These are phyloP conservation scores for Rhaphigaster nebulosa DNA, from an alignment of 2,888 invertebrate genomes.

Conservation along the genomic window DNA sequence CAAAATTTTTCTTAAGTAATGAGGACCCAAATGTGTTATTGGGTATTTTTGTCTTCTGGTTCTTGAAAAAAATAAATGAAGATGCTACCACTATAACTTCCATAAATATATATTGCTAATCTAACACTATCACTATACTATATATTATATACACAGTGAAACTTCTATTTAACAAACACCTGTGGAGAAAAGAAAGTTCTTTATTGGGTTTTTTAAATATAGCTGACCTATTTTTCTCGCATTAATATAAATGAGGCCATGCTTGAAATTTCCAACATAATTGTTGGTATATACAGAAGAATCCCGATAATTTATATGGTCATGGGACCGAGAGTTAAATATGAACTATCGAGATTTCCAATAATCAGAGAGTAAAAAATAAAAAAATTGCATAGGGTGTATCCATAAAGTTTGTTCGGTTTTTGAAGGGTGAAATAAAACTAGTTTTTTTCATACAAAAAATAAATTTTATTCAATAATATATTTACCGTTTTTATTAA, in stretches of 20 bases:
- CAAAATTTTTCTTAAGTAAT: not conserved
- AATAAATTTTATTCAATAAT: no score
- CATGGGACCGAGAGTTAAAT: no score
- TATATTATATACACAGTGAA: conserved; percentile 7
- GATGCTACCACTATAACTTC: not conserved
- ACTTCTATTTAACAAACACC: not conserved
- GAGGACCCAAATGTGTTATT: not conserved
- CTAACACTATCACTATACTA: conserved; percentile 15
- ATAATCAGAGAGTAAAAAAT: no score
- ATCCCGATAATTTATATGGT: no score
- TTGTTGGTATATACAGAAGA: not conserved
- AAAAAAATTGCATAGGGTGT: no score
- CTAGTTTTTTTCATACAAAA: no score
- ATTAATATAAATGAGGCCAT: not conserved
- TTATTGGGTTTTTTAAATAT: not conserved
- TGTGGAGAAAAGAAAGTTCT: not conserved
- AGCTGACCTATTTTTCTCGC: not conserved
- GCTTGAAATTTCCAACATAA: not conserved
- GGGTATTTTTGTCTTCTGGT: not conserved
- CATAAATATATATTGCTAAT: not conserved
- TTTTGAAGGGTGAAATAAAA: no score
- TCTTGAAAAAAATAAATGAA: not conserved
- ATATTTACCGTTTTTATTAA: no score
- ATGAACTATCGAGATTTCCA: no score
- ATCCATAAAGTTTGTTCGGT: no score